Evolutionary conservation across 1,140 invertebrate species (phyloP).

Genomic region (fruit fly (Drosophila melanogaster)): Release_6_plus_ISO1_MT NT_037436.4:1978501-1979000

Average conservation of each 20-base stretch:
- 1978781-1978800: not conserved
- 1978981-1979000: slow-evolving; percentile 76
- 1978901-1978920: slow-evolving; percentile 62
- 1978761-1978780: no score
- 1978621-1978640: slow-evolving; percentile 77
- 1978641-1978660: slow-evolving; percentile 82
- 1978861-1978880: not conserved
- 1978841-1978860: no score
- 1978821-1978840: no score
- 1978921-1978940: slow-evolving; percentile 69
- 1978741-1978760: no score
- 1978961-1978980: slow-evolving; percentile 32
- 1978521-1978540: slow-evolving; percentile 38
- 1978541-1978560: not conserved
- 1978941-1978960: slow-evolving; percentile 14
- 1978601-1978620: slow-evolving; percentile 21
- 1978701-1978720: slow-evolving; percentile 7
- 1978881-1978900: slow-evolving; percentile 12
- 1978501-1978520: slow-evolving; percentile 72
- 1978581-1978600: slow-evolving; percentile 29
- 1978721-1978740: not conserved
- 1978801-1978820: not conserved
- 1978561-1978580: slow-evolving; percentile 22
- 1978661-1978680: slow-evolving; percentile 52
- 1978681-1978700: slow-evolving; percentile 38